Percentiles rank a stretch among this genome's conserved stretches.
Evolutionary conservation across 2,113 vertebrate species (phyloP).

Genomic region (Herpetotheres cachinnans): DNA sequence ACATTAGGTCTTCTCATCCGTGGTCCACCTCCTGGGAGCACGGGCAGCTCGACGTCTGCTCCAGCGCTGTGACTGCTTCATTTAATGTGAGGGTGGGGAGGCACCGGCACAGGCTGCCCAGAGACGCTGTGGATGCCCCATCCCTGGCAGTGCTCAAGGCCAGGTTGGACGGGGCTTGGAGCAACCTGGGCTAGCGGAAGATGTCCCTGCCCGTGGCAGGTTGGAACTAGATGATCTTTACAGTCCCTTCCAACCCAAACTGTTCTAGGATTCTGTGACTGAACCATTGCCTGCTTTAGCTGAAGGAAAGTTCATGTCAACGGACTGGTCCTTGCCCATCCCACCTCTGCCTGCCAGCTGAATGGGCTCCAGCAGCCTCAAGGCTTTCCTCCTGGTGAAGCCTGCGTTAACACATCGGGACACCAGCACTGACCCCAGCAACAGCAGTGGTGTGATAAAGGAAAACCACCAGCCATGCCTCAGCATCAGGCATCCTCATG

Average conservation of each 20-base stretch:
- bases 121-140: too few relatives aligned
- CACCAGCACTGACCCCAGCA: accelerated
- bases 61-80: background rate
- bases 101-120: too few relatives aligned
- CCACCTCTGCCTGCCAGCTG: background rate
- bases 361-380: background rate
- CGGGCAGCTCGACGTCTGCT: accelerated
- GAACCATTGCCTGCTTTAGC: background rate
- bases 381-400: background rate
- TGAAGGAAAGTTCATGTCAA: accelerated
- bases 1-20: accelerated
- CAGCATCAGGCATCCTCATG: background rate
- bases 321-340: too few relatives aligned
- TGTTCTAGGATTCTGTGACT: too few relatives aligned
- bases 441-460: accelerated
- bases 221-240: too few relatives aligned
- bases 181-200: too few relatives aligned
- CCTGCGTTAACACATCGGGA: background rate
- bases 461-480: background rate
- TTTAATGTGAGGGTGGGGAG: too few relatives aligned
- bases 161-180: too few relatives aligned
- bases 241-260: too few relatives aligned
- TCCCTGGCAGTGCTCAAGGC: too few relatives aligned
- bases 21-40: background rate
- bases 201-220: too few relatives aligned